These are phyloP conservation scores for Galagoides demidoff DNA, from an alignment of 2,797 vertebrate species.

Conservation along the genomic window DNA sequence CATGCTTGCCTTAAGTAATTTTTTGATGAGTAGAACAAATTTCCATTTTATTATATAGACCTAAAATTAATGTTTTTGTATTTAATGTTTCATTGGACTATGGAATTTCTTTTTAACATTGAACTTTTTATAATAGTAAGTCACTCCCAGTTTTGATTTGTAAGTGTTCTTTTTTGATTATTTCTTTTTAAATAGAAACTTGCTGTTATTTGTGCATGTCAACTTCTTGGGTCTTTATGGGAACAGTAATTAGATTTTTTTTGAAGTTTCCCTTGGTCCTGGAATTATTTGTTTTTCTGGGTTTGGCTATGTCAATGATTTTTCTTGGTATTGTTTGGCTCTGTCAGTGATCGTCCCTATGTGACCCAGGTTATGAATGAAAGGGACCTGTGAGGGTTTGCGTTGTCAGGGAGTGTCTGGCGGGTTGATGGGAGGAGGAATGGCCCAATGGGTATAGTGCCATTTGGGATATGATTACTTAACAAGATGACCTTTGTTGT, in stretches of 20 bases:
- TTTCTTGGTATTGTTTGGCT: background rate
- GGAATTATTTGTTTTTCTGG: background rate
- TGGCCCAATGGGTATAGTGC: rapidly evolving
- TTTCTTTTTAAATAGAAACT: slow-evolving; percentile 32
- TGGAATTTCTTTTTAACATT: background rate
- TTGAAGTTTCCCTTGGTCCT: background rate
- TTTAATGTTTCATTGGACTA: background rate
- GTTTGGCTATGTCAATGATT: rapidly evolving
- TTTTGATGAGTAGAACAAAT: background rate
- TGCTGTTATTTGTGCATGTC: background rate
- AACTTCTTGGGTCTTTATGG: background rate
- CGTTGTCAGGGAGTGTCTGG: background rate
- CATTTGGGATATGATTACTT: background rate
- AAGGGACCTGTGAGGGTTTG: background rate
- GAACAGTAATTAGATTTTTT: background rate
- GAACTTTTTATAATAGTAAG: background rate
- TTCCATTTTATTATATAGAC: slow-evolving; percentile 30
- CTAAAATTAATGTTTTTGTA: slow-evolving; percentile 12
- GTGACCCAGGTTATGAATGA: background rate
- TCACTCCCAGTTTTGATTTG: background rate
- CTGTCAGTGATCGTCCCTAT: background rate
- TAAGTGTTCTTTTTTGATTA: background rate
- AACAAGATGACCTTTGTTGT: background rate
- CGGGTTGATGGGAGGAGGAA: background rate
- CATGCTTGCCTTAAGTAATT: background rate